Base-by-base conservation (phyloP, 1,140 invertebrate genomes). In the Drosophila orena region DNA sequence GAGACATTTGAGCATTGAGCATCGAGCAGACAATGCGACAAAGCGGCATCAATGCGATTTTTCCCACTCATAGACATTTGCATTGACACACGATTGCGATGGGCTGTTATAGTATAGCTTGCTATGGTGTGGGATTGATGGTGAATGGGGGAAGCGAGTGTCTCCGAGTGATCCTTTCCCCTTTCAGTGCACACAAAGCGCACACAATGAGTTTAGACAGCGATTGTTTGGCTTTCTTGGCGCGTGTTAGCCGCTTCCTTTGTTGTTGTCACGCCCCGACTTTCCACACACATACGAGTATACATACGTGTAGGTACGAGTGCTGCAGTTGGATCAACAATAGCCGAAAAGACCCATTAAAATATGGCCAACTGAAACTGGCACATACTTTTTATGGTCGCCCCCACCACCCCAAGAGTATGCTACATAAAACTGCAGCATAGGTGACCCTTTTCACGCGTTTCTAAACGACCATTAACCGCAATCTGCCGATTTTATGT, bases 181-280 rank as follows among this genome's bases (percentile, higher is more conserved):
- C 47, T 79, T 69, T 58, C 64, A 44, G 20, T 27, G 22, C 40
- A 38, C 47, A 88, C 84, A 88, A 88, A 83, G 60, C 58, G 50
- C 38, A 52, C 62, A 88, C 83, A 88, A 88, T 88, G 76, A 79
- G 71, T 88, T 88, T 88, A 89, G 83, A 88, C 84, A 89, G 65
- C 84, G 78, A 88, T 88, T 88, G 83, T 88, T 88, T 72, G 76
- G 71, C 55, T 71, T 79, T 81, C 77, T 54, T 52, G 49, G 27
- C 59, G 57, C 57, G 69, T 58, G 69, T 38, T 66, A 17, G 53
- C 58, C 54, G 62, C 44, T 69, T 61, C 61, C 55, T 64, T 61
- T 81, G 73, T 59, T 79, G 61, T 60, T 65, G 66, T 81, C 62
- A 71, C 65, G 68, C 44, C 47, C 44, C 49, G 20, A 46, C 14